Base-by-base conservation (phyloP, 2,113 vertebrate species). In the Eulacestoma nigropectus region DNA sequence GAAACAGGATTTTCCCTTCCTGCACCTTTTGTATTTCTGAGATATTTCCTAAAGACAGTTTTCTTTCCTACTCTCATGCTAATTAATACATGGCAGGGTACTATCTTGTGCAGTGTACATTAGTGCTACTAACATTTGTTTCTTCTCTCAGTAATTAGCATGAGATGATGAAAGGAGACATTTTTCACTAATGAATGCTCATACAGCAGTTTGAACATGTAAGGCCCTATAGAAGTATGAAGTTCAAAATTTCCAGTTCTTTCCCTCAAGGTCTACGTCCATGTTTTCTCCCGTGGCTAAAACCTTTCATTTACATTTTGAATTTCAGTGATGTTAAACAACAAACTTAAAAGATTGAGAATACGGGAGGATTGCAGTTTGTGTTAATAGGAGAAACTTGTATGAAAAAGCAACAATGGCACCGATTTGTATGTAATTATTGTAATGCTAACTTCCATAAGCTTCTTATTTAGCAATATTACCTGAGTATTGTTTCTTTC, bases 181-280 rank as follows among this genome's bases (percentile, higher is more conserved):
- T 79, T 87, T 91, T 94, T 80, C 8, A 5, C 91, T 95, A 96
- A 95, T 96, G 90, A 95, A 56, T 86, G 68, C 52, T 91, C 41
- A 53, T 60, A 53, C 60, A 86, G 22, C 35, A 73, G 64, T 94
- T 95, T 83, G 86, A 94, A 91, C 64, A 63, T 53, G 18, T 52
- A 70, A 85, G 52, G 25, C 47, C n/a, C 30, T 73, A n/a, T 52
- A 79, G 62, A 94, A 75, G 35, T 25, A 72, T 63, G 59, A 93
- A 86, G 44, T 33, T 84, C 37, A 53, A n/a, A 35, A 33, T 72
- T 93, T 87, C 65, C 8, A 1, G 15, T 81, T 90, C 46, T 88
- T 92, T 93, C 77, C 73, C 64, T 82, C 42, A 91, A 79, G 78
- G 44, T 39, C 68, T 56, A 89, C 74, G 10, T 77, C 44, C 32